Conservation (phyloP, 2,797 vertebrate species). For the Sternarchorhynchus goeldii region DNA sequence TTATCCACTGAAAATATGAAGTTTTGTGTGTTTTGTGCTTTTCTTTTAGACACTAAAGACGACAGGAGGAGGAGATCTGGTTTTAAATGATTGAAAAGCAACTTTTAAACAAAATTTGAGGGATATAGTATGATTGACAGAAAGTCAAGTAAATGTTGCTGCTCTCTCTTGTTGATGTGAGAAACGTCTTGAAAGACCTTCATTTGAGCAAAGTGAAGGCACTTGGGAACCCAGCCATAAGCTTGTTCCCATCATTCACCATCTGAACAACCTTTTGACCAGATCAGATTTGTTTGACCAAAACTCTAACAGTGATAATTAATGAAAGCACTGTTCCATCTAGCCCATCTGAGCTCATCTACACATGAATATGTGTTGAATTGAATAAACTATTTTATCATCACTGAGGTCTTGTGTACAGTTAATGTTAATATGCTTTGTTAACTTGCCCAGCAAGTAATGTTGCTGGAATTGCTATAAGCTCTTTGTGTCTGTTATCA, state of each 20-base stretch:
- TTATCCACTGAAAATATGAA: no score
- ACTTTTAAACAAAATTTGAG: no score
- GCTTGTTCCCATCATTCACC: constrained; percentile 17
- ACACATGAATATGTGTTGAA: neutral
- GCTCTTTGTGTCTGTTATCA: neutral
- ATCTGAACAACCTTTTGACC: constrained; percentile 6
- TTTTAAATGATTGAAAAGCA: no score
- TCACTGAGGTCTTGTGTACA: neutral
- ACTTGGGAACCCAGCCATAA: neutral
- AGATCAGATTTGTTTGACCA: neutral
- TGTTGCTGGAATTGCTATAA: neutral
- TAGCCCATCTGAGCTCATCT: neutral
- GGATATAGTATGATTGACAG: no score
- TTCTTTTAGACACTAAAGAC: no score
- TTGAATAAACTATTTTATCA: neutral
- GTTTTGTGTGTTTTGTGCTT: no score
- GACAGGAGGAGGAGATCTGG: no score
- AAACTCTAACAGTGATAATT: neutral
- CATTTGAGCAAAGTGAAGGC: neutral
- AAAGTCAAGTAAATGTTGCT: neutral
- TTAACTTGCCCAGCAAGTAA: neutral
- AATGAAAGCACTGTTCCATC: neutral
- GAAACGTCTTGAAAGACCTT: neutral
- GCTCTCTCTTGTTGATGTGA: constrained; percentile 12
- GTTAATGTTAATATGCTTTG: neutral